Evolutionary conservation across 2,888 invertebrate species (phyloP).

Genomic region (Mechanitis messenoides): DNA sequence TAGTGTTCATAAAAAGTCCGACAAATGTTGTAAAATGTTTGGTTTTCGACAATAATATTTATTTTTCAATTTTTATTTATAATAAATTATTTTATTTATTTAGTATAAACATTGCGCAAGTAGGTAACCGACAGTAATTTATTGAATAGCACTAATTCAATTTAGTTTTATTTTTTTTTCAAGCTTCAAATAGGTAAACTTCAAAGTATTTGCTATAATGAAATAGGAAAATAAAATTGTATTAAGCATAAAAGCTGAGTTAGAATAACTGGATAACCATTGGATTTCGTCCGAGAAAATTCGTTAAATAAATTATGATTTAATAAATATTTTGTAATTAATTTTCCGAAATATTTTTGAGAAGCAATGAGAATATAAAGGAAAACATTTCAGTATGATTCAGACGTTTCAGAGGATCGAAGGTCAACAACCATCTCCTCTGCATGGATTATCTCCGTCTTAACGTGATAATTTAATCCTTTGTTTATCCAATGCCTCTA

Average conservation of each 20-base stretch:
- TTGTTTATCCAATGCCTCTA: conserved; percentile 73
- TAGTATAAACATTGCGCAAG: conserved; percentile 27
- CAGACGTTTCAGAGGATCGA: conserved; percentile 43
- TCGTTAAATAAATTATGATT: too few species aligned
- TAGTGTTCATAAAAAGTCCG: too few species aligned
- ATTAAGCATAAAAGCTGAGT: conserved; percentile 8
- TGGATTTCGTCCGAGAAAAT: too few species aligned
- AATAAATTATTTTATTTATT: conserved; percentile 26
- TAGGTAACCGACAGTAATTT: conserved; percentile 27
- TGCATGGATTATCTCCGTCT: conserved; percentile 71
- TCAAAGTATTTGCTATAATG: conserved; percentile 26
- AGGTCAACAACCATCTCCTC: conserved; percentile 73
- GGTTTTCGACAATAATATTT: conserved; percentile 23
- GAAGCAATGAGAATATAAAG: conserved; percentile 6
- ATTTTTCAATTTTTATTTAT: conserved; percentile 8
- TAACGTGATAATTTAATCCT: conserved; percentile 73
- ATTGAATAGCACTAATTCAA: conserved; percentile 24
- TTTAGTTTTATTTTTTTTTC: conserved; percentile 29
- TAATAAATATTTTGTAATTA: too few species aligned
- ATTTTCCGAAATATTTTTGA: not conserved
- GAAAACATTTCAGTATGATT: conserved; percentile 29
- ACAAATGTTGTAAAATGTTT: not conserved
- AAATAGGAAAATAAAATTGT: conserved; percentile 19
- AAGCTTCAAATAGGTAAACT: conserved; percentile 25
- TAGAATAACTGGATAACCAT: not conserved